These are phyloP conservation scores for Pionites leucogaster DNA, from an alignment of 2,113 vertebrate genomes.

Conservation along the genomic window DNA sequence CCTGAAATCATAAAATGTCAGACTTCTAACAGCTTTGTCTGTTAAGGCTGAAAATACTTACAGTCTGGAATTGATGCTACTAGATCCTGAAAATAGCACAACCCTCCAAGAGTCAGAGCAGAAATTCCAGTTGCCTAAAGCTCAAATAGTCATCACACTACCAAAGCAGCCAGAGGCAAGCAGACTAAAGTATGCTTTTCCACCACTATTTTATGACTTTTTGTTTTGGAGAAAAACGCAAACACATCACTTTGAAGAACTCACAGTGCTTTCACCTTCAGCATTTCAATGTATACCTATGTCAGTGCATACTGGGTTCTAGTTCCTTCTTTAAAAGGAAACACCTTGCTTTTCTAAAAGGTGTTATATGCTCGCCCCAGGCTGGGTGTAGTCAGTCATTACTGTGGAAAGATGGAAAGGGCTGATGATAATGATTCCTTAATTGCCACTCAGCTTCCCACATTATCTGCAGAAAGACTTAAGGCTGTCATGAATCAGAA, in stretches of 20 bases:
- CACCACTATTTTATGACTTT: not conserved
- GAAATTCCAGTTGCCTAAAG: not conserved
- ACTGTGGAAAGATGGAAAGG: not conserved
- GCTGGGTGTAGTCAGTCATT: not conserved
- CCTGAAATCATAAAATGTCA: not conserved
- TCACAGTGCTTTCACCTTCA: not conserved
- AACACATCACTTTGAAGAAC: not conserved
- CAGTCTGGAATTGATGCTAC: not conserved
- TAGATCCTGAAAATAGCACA: not conserved
- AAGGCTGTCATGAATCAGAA: not conserved
- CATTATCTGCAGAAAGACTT: not conserved
- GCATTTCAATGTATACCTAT: not conserved
- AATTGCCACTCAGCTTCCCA: not conserved
- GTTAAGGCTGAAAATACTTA: not conserved
- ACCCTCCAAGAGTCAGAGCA: not conserved
- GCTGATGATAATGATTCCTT: not conserved
- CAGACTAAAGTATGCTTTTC: not conserved
- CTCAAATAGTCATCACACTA: not conserved
- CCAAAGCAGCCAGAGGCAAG: not conserved
- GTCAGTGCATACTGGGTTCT: not conserved
- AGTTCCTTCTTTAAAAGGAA: not conserved
- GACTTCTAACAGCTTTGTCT: not conserved
- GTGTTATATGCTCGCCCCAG: not conserved
- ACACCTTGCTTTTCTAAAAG: not conserved
- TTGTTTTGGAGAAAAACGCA: not conserved